A percentile compares a stretch with the other conserved stretches of the same genome.
These are phyloP conservation scores for Thecocarcelia acutangulata DNA, from an alignment of 2,888 invertebrate genomes.

Conservation along the genomic window DNA sequence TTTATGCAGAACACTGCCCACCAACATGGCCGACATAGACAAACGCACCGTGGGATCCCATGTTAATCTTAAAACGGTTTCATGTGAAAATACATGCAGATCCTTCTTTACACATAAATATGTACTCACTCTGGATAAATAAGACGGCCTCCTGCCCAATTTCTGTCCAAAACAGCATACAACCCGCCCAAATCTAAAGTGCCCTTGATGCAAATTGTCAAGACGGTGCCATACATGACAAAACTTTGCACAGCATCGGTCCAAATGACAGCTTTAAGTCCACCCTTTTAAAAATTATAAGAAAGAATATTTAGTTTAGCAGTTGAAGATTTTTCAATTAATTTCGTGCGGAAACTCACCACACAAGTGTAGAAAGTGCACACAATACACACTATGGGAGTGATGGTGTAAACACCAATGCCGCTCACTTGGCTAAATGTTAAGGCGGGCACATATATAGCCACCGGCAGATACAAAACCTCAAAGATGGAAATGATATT, in stretches of 20 bases:
- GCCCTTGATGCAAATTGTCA: conserved; percentile 88
- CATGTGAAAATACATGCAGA: conserved; percentile 2
- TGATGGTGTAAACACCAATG: conserved; percentile 89
- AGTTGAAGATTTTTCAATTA: neutral
- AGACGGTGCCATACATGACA: conserved; percentile 88
- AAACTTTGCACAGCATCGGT: conserved; percentile 90
- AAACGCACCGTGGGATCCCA: conserved; percentile 89
- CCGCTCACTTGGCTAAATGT: conserved; percentile 88
- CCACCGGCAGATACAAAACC: conserved; percentile 79
- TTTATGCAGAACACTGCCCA: conserved; percentile 90
- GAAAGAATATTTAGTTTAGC: too few species aligned
- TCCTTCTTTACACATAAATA: neutral
- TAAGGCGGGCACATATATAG: conserved; percentile 87
- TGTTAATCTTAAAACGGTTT: conserved; percentile 85
- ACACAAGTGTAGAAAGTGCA: conserved; percentile 94
- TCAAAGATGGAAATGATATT: conserved; percentile 52
- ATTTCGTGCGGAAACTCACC: conserved; percentile 83
- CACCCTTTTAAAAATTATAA: conserved; percentile 83
- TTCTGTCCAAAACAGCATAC: conserved; percentile 85
- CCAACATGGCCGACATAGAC: conserved; percentile 87
- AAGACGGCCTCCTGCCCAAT: conserved; percentile 86
- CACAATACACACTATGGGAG: conserved; percentile 89
- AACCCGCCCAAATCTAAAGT: conserved; percentile 88
- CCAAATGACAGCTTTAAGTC: conserved; percentile 91
- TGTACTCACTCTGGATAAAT: conserved; percentile 86